Percentiles rank a stretch among this genome's conserved stretches.
These are phyloP conservation scores for Cardiocondyla obscurior DNA, from an alignment of 1,140 invertebrate genomes.

Conservation along the genomic window DNA sequence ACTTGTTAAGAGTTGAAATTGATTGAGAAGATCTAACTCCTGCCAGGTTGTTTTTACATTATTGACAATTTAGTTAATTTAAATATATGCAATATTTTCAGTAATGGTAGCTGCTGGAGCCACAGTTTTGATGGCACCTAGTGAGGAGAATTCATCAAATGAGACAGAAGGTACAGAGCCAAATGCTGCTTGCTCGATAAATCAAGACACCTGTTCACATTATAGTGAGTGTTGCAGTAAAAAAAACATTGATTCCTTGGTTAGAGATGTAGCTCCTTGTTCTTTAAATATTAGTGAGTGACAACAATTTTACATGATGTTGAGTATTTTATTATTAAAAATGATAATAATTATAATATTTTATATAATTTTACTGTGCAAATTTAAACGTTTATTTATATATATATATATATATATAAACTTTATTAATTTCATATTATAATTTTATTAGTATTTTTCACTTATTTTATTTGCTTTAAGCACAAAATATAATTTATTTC, in stretches of 20 bases:
- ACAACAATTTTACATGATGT: too few species aligned
- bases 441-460: too few species aligned
- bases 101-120: constrained; percentile 76
- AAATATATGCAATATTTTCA: constrained; percentile 41
- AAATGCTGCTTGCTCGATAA: constrained; percentile 46
- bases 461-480: not conserved
- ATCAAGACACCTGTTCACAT: constrained; percentile 49
- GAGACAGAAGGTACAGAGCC: constrained; percentile 47
- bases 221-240: constrained; percentile 57
- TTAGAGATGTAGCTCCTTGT: constrained; percentile 54
- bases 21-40: too few species aligned
- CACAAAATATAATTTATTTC: not conserved
- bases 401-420: too few species aligned
- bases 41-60: too few species aligned
- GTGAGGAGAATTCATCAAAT: constrained; percentile 71
- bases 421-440: too few species aligned
- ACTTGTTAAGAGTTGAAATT: too few species aligned
- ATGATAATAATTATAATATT: too few species aligned
- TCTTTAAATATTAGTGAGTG: constrained; percentile 62
- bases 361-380: too few species aligned
- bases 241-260: constrained; percentile 50
- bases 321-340: too few species aligned
- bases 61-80: too few species aligned
- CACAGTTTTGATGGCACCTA: constrained; percentile 74
- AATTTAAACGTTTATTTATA: too few species aligned